Evolutionary conservation across 2,113 vertebrate species (phyloP), one percentile per base, ranked within the genome.

Genomic region (Podocnemis expansa): DNA sequence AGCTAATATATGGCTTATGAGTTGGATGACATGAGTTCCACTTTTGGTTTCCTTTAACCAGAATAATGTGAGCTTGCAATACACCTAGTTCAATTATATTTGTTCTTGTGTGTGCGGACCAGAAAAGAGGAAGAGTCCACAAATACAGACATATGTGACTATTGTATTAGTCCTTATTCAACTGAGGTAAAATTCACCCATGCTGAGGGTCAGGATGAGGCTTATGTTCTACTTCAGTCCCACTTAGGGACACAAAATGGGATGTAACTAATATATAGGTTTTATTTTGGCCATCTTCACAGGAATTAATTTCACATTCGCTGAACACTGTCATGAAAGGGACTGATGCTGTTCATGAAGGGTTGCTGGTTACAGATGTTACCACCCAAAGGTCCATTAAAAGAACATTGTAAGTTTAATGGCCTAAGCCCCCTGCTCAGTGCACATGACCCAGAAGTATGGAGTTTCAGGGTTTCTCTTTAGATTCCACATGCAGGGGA

Each of bases 1-100:
- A 96, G 90, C 70, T 24, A 91, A 85, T 97, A 94, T 98, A 98
- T 98, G 98, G 98, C 98, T 98, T 98, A 97, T 96, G 96, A 89
- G 85, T 96, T 96, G 89, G 97, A 89, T 29, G 56, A 97, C 94
- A 90, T 87, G 89, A 97, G 95, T 96, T 95, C 94, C 95, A 96
- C 92, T 85, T 93, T 84, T 88, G 91, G 70, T 79, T 84, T 89
- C 84, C 94, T 94, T 94, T 84, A 24, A 67, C 34, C 63, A 88
- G 90, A 85, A 93, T 93, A 93, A 80, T 95, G 31, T 8, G 95
- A 96, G 89, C 73, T 95, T 84, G 10, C 85, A 80, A 84, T 89
- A 27, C 92, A 96, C 55, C 84, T 85, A 92, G 97, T 85, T 96
- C 90, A 95, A 70, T 73, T 95, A 87, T 1, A 73, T 95, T 92